Conservation (phyloP, 2,113 vertebrate species). For the Sclerurus mexicanus region DNA sequence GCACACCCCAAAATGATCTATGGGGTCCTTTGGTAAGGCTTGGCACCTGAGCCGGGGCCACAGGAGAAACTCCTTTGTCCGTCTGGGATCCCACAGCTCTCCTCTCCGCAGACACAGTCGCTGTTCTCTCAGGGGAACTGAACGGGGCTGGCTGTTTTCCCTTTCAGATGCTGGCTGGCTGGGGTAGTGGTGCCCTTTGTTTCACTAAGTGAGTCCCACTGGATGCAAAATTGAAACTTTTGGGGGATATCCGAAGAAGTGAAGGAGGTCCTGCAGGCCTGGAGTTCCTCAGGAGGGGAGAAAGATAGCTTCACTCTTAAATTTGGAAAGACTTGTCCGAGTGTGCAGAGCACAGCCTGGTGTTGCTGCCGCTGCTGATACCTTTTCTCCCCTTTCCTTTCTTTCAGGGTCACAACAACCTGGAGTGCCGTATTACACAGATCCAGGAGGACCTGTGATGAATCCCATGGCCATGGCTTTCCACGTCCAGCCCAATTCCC, state of each 20-base stretch:
- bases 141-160: neutral
- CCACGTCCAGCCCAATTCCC: slow-evolving; percentile 81
- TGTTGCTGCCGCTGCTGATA: neutral
- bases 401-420: slow-evolving; percentile 87
- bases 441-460: slow-evolving; percentile 78
- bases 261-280: neutral
- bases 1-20: neutral
- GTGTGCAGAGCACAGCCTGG: neutral
- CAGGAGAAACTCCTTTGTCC: neutral
- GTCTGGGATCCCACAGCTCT: neutral
- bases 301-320: too few species aligned
- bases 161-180: neutral
- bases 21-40: neutral
- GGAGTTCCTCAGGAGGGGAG: neutral
- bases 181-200: neutral
- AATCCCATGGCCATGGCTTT: slow-evolving; percentile 81
- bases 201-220: neutral
- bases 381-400: neutral
- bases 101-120: neutral
- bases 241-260: neutral
- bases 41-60: neutral
- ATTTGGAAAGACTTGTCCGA: neutral
- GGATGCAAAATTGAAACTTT: neutral
- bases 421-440: slow-evolving; percentile 85
- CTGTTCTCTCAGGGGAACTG: neutral